Evolutionary conservation across 1,140 invertebrate species (phyloP).

Genomic region (Oscheius sp.): DNA sequence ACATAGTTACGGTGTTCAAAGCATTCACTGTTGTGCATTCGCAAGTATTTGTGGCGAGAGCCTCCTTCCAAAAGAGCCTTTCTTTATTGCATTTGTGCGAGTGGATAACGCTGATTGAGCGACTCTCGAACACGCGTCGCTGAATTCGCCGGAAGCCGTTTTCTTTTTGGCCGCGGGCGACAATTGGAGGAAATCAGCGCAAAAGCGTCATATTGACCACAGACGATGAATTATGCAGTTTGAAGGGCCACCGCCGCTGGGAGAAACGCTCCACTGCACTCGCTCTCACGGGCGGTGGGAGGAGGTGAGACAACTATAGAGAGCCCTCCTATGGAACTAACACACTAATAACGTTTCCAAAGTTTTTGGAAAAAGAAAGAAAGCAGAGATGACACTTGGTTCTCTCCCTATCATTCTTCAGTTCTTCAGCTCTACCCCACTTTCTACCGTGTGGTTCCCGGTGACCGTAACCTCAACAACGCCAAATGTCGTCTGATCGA

Average conservation of each 20-base stretch:
- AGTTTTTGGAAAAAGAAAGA: slow-evolving; percentile 8
- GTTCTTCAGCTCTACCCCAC: slow-evolving; percentile 53
- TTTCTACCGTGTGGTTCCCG: slow-evolving; percentile 81
- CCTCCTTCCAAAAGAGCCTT: slow-evolving; percentile 2
- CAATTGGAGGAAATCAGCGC: too few species aligned
- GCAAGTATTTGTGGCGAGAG: slow-evolving; percentile 4
- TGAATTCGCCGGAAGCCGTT: too few species aligned
- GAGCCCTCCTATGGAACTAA: too few species aligned
- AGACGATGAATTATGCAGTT: too few species aligned
- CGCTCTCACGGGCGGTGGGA: too few species aligned
- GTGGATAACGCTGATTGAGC: background rate
- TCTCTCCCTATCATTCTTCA: background rate
- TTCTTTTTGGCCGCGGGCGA: too few species aligned
- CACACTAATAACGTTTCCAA: too few species aligned
- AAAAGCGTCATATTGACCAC: too few species aligned
- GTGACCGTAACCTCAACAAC: slow-evolving; percentile 89
- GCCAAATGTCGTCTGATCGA: slow-evolving; percentile 81
- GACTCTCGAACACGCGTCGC: background rate
- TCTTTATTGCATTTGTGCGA: background rate
- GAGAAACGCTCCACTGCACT: too few species aligned
- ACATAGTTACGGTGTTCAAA: slow-evolving; percentile 48
- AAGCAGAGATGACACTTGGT: too few species aligned
- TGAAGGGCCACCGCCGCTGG: too few species aligned
- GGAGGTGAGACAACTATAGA: too few species aligned
- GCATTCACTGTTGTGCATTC: slow-evolving; percentile 8